Evolutionary conservation across 2,797 vertebrate species (phyloP).

Genomic region (Liparis tanakae): DNA sequence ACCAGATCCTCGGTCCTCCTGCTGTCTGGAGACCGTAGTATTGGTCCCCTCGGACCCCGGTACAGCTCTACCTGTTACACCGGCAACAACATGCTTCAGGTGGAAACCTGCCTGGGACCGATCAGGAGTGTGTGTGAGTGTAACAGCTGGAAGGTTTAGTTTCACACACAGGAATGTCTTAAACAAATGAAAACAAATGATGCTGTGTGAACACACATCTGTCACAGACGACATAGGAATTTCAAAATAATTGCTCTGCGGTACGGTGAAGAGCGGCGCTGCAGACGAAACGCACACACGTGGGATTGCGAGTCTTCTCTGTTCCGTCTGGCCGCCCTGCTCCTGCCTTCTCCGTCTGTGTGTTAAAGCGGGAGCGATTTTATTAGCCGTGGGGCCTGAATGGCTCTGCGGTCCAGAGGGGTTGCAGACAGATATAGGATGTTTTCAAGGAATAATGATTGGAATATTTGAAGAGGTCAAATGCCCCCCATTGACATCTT

Average conservation of each 20-base stretch:
- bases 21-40: not conserved
- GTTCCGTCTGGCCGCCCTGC: conserved; percentile 15
- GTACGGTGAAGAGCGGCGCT: not conserved
- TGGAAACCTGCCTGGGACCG: conserved; percentile 20
- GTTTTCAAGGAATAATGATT: conserved; percentile 74
- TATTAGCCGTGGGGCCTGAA: conserved; percentile 55
- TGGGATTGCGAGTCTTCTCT: conserved; percentile 15
- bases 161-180: conserved; percentile 23
- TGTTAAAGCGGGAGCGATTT: conserved; percentile 54
- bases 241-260: conserved; percentile 8
- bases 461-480: conserved; percentile 78
- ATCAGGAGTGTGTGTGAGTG: conserved; percentile 5
- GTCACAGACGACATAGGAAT: conserved; percentile 5
- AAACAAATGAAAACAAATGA: conserved; percentile 25
- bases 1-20: not conserved
- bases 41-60: not conserved
- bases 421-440: conserved; percentile 63
- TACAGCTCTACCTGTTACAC: not conserved
- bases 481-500: conserved; percentile 69
- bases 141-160: conserved; percentile 17
- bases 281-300: conserved; percentile 12
- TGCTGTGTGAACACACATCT: conserved; percentile 7
- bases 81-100: conserved; percentile 21
- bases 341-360: conserved; percentile 29
- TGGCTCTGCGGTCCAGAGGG: conserved; percentile 55